Percentiles rank a stretch among this genome's conserved stretches.
phyloP scores from a whole-genome alignment of 2,888 invertebrate genomes.

The Muschampia plurimacula region DNA sequence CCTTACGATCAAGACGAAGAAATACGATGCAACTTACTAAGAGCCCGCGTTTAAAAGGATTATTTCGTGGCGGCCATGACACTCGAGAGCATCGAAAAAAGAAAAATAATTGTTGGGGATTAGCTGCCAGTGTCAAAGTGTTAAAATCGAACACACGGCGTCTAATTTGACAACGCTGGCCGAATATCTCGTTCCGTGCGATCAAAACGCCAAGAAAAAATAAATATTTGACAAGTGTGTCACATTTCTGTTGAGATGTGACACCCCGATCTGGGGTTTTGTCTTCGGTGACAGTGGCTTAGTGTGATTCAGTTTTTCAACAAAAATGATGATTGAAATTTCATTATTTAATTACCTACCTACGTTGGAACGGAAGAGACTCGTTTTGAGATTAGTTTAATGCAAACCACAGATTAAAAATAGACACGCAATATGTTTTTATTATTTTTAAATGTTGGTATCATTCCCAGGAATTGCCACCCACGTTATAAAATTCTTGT shows the following conservation, averaged over 20 bases:
- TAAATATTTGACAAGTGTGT: conserved; percentile 74
- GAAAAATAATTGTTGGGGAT: conserved; percentile 79
- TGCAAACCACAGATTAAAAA: conserved; percentile 35
- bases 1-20: conserved; percentile 58
- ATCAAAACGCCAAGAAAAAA: conserved; percentile 58
- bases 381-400: conserved; percentile 57
- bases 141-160: conserved; percentile 82
- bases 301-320: conserved; percentile 71
- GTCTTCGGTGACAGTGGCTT: conserved; percentile 67
- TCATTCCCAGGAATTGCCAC: conserved; percentile 8
- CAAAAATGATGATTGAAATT: conserved; percentile 65
- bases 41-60: conserved; percentile 79
- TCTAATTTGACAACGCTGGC: conserved; percentile 81
- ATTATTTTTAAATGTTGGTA: conserved; percentile 1
- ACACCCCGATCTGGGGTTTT: conserved; percentile 73
- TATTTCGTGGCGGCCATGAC: conserved; percentile 76
- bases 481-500: conserved; percentile 14
- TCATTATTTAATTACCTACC: conserved; percentile 56
- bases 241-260: conserved; percentile 78
- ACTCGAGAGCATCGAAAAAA: conserved; percentile 68
- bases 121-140: conserved; percentile 85
- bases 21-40: conserved; percentile 74
- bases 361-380: conserved; percentile 45
- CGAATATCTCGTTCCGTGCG: conserved; percentile 52
- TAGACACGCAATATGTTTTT: conserved; percentile 18